Evolutionary conservation across 2,888 invertebrate genomes (phyloP), one percentile per base, ranked within the genome.

Genomic region (Zeuzera pyrina): DNA sequence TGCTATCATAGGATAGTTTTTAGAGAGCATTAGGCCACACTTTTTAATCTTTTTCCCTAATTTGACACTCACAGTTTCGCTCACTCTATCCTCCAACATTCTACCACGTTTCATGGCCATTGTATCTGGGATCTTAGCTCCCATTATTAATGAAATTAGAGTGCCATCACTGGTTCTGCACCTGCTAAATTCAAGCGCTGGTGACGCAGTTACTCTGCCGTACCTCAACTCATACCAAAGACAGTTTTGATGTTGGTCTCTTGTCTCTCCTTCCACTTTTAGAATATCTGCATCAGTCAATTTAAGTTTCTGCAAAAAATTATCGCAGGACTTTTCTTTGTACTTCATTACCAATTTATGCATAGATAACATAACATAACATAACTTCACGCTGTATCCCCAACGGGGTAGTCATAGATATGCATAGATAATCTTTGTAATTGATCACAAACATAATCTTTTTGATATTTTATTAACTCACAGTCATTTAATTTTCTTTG

Each of bases 151-250:
- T 1, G 41, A 11, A 12, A 48, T 36, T 13, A 48, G 33, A n/a
- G 44, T 44, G 5, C 44, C 47, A 39, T 50, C 43, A 34, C 7
- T 32, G 1, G 42, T 55, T 29, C 54, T 37, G 34, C 57, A 60
- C 4, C 45, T 32, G 43, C 49, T 52, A 0, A 50, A 14, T 39
- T 58, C 52, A 49, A 32, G 50, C n/a, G 52, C 49, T 34, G 29
- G 25, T 11, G 59, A 57, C 30, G 58, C 58, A 15, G 56, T 59
- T 1, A 60, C 30, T 8, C 56, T 31, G 28, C 52, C 55, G 45
- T 57, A 59, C 29, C 59, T 39, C 8, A 56, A 32, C 39, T 60
- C 51, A 33, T 41, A 33, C 57, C 58, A 60, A 25, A 52, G 39
- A 2, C 3, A 31, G 24, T 13, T 46, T 34, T 49, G 27, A 12